Evolutionary conservation across 2,113 vertebrate genomes (phyloP), one percentile per base, ranked within the genome.

Genomic region (Stictonetta naevosa): DNA sequence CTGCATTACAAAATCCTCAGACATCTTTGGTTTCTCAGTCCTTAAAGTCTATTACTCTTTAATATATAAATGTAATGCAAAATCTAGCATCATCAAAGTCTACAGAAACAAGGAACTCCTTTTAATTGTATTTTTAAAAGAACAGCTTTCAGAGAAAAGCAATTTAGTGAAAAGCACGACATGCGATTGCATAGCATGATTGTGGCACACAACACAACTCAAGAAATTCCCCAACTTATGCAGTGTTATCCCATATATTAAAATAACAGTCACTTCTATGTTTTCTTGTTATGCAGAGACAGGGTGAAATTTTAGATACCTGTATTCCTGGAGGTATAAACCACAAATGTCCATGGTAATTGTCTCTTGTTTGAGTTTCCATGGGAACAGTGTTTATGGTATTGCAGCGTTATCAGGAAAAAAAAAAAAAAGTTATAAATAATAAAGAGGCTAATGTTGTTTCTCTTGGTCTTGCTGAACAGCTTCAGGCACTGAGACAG

Each of bases 371-470:
- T 96, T 81, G 79, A 64, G 97, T 98, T 98, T 96, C 98, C 96
- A 98, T 98, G 95, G 97, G 92, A 97, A 98, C 97, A 2, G 74
- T 95, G 82, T 96, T 98, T 97, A 96, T 96, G 90, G 79, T 83
- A 97, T 97, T 95, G 85, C 92, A 86, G 79, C 88, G 83, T 97
- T 97, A 98, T 96, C 82, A 80, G 92, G 69, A 95, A 95, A 86
- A 95, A 95, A 94, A 83, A 86, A 95, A 95, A 94, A 50, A 38
- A 97, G 94, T 97, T 97, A 97, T 97, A 98, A 98, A 98, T 97
- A 98, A 98, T 98, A 92, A 97, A 97, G 95, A 96, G 62, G 73
- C 95, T 96, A 97, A 97, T 96, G 94, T 93, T 97, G 55, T 95
- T 97, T 98, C 92, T 84, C 90, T 96, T 97, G 95, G 97, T 97